These are phyloP conservation scores for Nysson spinosus DNA, from an alignment of 2,888 invertebrate species.

Conservation along the genomic window DNA sequence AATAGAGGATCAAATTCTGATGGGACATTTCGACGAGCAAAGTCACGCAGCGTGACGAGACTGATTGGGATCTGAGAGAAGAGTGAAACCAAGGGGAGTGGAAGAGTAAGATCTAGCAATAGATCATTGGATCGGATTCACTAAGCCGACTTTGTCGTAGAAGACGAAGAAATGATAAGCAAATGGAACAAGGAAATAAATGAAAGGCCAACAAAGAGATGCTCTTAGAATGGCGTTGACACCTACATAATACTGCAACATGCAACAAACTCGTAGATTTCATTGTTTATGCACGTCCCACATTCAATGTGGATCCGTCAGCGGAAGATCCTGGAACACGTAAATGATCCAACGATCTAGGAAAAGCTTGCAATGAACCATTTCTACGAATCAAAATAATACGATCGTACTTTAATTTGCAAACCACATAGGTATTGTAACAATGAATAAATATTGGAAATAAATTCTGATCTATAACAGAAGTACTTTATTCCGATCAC, in stretches of 20 bases:
- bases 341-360: neutral
- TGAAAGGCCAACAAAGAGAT: slow-evolving; percentile 24
- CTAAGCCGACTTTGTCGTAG: slow-evolving; percentile 15
- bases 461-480: too few species aligned
- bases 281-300: slow-evolving; percentile 2
- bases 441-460: neutral
- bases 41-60: slow-evolving; percentile 23
- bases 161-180: slow-evolving; percentile 8
- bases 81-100: slow-evolving; percentile 22
- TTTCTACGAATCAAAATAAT: neutral
- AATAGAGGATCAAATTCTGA: too few species aligned
- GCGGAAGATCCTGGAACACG: neutral
- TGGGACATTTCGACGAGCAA: slow-evolving; percentile 21
- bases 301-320: slow-evolving; percentile 1
- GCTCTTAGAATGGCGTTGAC: slow-evolving; percentile 49
- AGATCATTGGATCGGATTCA: slow-evolving; percentile 45
- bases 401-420: too few species aligned
- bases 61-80: slow-evolving; percentile 16
- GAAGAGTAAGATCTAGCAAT: slow-evolving; percentile 22
- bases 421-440: too few species aligned
- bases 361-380: slow-evolving; percentile 3
- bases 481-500: too few species aligned
- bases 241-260: slow-evolving; percentile 56
- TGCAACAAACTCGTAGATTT: slow-evolving; percentile 34
- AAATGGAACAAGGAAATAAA: neutral